These are phyloP conservation scores for Aplocera efformata DNA, from an alignment of 2,888 invertebrate genomes.

Conservation along the genomic window DNA sequence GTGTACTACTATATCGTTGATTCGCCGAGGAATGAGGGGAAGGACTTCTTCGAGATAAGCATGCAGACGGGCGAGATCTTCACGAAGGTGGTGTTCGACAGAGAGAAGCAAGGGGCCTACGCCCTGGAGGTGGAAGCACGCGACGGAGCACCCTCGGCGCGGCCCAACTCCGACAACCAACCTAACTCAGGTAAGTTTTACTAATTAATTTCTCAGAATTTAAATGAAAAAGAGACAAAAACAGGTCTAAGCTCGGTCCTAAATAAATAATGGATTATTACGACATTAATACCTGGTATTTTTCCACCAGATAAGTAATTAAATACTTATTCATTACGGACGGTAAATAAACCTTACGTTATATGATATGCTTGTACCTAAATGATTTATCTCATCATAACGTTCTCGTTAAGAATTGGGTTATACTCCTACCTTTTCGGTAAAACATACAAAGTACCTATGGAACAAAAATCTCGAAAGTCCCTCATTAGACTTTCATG, in stretches of 20 bases:
- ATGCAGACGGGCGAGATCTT: constrained; percentile 97
- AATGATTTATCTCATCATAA: constrained; percentile 1
- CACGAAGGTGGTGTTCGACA: constrained; percentile 97
- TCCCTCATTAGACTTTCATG: constrained; percentile 20
- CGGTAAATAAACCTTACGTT: constrained; percentile 12
- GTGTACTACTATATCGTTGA: constrained; percentile 96
- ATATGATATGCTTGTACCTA: constrained; percentile 12
- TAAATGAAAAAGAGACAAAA: constrained; percentile 12
- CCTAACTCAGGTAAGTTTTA: constrained; percentile 94
- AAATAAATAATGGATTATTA: constrained; percentile 24
- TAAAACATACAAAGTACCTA: constrained; percentile 1
- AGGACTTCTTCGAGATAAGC: constrained; percentile 98
- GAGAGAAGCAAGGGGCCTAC: constrained; percentile 98
- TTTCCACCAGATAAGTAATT: constrained; percentile 11
- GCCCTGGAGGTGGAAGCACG: constrained; percentile 98
- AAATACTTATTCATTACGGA: constrained; percentile 14
- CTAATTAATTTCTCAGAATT: constrained; percentile 10
- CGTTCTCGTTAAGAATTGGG: background rate
- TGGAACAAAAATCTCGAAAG: constrained; percentile 10
- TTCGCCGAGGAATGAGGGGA: constrained; percentile 94
- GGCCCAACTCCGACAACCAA: constrained; percentile 95
- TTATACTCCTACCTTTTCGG: background rate
- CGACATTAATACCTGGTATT: constrained; percentile 12
- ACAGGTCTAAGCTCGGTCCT: constrained; percentile 14
- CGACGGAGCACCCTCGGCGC: constrained; percentile 97